Conservation (phyloP, 1,140 invertebrate genomes). For the Pentalonia nigronervosa region DNA sequence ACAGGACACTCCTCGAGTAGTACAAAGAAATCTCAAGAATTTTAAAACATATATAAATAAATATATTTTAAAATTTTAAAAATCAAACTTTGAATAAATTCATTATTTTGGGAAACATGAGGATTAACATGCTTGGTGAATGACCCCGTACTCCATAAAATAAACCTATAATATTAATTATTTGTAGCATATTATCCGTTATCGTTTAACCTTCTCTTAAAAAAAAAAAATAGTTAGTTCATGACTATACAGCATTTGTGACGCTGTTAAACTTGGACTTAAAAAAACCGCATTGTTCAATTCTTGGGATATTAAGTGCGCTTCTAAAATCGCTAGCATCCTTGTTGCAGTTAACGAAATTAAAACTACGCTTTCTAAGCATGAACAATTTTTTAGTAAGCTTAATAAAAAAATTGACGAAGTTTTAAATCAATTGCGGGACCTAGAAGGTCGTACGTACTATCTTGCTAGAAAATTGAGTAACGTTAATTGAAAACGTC, state of each 20-base stretch:
- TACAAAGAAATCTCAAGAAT: too few relatives aligned
- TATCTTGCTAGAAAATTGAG: background rate
- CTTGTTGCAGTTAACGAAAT: background rate
- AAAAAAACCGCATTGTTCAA: background rate
- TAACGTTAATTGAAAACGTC: background rate
- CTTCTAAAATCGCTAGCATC: background rate
- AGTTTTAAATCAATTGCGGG: background rate
- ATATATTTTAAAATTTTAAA: too few relatives aligned
- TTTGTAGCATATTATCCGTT: too few relatives aligned
- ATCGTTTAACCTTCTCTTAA: too few relatives aligned
- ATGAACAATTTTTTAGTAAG: background rate
- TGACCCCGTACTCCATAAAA: too few relatives aligned
- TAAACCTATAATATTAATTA: too few relatives aligned
- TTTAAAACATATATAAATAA: too few relatives aligned
- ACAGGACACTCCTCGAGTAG: too few relatives aligned
- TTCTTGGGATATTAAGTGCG: background rate
- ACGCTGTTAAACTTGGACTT: background rate
- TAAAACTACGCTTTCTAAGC: background rate
- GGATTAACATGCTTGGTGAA: too few relatives aligned
- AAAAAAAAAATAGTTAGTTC: background rate
- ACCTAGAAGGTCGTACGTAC: background rate
- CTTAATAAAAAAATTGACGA: background rate
- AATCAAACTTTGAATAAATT: too few relatives aligned
- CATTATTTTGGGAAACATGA: too few relatives aligned
- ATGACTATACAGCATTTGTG: background rate